Percentiles rank a stretch among this genome's conserved stretches.
These are phyloP conservation scores for Ophraella communa DNA, from an alignment of 2,888 invertebrate species.

Conservation along the genomic window DNA sequence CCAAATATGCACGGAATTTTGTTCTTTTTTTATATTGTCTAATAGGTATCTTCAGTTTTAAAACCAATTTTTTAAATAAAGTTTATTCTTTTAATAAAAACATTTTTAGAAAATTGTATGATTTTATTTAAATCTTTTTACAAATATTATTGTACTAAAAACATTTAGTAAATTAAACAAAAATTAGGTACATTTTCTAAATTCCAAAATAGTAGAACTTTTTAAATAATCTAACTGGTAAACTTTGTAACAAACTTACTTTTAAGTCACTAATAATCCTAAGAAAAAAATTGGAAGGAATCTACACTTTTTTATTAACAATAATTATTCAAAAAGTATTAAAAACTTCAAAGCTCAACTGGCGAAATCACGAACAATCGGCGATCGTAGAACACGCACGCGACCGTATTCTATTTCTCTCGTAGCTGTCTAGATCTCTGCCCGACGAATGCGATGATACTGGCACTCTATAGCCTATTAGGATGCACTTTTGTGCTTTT, in stretches of 20 bases:
- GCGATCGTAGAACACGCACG: constrained; percentile 35
- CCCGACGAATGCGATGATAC: constrained; percentile 45
- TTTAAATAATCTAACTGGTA: not conserved
- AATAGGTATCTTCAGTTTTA: too few species aligned
- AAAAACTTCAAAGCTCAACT: constrained; percentile 2
- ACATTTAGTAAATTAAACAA: too few species aligned
- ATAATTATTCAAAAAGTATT: constrained; percentile 2
- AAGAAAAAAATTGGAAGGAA: not conserved
- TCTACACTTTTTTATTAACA: not conserved
- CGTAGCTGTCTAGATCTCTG: constrained; percentile 48
- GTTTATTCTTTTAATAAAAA: too few species aligned
- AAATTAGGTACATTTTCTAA: not conserved
- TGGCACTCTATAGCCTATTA: constrained; percentile 41
- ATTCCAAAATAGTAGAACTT: not conserved
- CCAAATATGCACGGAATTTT: too few species aligned
- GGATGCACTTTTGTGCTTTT: constrained; percentile 41
- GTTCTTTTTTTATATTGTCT: too few species aligned
- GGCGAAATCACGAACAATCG: constrained; percentile 30
- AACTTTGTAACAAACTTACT: not conserved
- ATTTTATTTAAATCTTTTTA: too few species aligned
- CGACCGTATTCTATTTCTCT: constrained; percentile 36
- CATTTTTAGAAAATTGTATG: too few species aligned
- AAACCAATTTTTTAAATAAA: too few species aligned
- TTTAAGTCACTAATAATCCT: not conserved
- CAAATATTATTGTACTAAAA: too few species aligned